Conservation (phyloP, 2,797 vertebrate species). For the Bradypodion pumilum region DNA sequence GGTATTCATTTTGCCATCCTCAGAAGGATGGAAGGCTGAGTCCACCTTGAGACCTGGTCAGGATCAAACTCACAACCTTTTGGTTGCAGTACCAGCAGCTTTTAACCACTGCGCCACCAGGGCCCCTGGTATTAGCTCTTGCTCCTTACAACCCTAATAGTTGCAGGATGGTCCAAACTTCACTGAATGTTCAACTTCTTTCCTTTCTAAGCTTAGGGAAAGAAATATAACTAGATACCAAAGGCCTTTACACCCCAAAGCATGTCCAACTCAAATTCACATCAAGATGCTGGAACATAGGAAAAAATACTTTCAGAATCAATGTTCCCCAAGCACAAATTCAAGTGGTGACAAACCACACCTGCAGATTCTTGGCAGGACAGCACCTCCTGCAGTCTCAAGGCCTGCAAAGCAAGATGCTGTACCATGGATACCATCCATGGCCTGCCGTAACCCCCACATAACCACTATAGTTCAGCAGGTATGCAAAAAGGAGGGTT, state of each 20-base stretch:
- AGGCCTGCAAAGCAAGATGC: not conserved
- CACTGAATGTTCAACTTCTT: not conserved
- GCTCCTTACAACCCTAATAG: not conserved
- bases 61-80: too few species aligned
- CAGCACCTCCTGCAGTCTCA: not conserved
- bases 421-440: not conserved
- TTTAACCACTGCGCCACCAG: too few species aligned
- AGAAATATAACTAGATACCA: not conserved
- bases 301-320: not conserved
- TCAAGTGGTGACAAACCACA: not conserved
- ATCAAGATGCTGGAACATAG: not conserved
- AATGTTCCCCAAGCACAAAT: not conserved
- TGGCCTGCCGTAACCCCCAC: constrained; percentile 39
- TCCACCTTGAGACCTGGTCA: too few species aligned
- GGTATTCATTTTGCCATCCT: too few species aligned
- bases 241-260: not conserved
- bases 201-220: not conserved
- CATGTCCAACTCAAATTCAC: not conserved
- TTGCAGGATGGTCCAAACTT: not conserved
- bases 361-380: not conserved
- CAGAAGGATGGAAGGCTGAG: too few species aligned
- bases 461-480: not conserved
- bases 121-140: too few species aligned
- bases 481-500: not conserved
- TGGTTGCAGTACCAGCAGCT: too few species aligned